These are phyloP conservation scores for Oithona nana DNA, from an alignment of 2,888 invertebrate genomes.

Conservation along the genomic window DNA sequence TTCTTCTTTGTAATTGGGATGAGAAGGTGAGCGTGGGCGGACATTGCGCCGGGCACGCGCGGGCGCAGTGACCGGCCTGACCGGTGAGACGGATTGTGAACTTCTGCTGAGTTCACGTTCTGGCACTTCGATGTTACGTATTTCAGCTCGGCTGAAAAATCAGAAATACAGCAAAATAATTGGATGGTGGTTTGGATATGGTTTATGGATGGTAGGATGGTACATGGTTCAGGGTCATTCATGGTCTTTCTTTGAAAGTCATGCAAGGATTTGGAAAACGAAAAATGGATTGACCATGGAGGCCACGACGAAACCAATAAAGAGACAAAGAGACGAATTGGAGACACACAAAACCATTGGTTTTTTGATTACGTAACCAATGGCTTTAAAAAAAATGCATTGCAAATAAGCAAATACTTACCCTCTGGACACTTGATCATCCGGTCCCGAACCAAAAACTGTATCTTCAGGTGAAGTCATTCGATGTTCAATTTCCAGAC, in stretches of 20 bases:
- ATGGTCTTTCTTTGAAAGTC: no score
- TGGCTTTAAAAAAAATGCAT: no score
- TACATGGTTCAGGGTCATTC: no score
- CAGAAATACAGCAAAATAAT: background rate
- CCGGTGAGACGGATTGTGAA: background rate
- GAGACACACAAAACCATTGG: no score
- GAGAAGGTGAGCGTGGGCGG: background rate
- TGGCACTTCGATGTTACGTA: slow-evolving; percentile 12
- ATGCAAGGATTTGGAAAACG: no score
- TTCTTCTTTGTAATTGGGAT: slow-evolving; percentile 15
- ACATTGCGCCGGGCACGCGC: background rate
- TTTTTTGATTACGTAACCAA: no score
- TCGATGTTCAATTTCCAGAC: background rate
- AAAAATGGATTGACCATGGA: no score
- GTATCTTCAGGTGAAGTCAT: background rate
- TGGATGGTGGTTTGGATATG: background rate
- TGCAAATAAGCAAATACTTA: no score
- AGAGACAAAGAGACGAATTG: no score
- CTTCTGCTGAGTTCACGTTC: background rate
- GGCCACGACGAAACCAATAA: no score
- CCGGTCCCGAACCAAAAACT: background rate
- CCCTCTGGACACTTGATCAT: background rate
- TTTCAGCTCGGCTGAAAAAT: background rate
- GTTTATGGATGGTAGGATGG: no score
- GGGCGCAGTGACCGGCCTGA: background rate